Percentiles rank a stretch among this genome's conserved stretches.
These are phyloP conservation scores for Arbacia lixula DNA, from an alignment of 53 echinoderm and acorn worm species.

Conservation along the genomic window DNA sequence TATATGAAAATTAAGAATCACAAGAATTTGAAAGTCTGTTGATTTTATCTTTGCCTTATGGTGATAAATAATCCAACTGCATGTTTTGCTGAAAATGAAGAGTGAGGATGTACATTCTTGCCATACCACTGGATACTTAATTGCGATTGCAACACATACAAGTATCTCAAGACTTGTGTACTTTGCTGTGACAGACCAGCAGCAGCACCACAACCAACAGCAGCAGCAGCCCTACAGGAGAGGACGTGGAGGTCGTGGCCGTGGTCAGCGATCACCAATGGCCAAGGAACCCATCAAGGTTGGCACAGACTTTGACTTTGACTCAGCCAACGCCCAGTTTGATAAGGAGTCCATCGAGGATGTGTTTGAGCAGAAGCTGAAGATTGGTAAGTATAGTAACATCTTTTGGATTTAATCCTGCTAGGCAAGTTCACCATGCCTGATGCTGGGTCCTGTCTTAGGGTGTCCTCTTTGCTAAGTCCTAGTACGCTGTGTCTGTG, in stretches of 20 bases:
- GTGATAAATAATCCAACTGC: no score
- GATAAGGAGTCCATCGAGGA: conserved; percentile 85
- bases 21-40: no score
- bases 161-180: no score
- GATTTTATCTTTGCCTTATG: no score
- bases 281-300: conserved; percentile 77
- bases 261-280: conserved; percentile 53
- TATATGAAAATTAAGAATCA: no score
- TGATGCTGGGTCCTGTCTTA: no score
- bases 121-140: not conserved
- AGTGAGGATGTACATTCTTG: no score
- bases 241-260: conserved; percentile 68
- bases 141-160: not conserved
- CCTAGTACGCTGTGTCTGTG: no score
- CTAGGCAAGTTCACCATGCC: no score
- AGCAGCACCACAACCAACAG: conserved; percentile 4
- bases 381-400: conserved; percentile 88
- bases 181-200: not conserved
- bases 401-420: no score
- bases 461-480: no score
- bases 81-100: no score
- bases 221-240: conserved; percentile 34
- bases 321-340: conserved; percentile 70
- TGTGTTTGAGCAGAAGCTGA: conserved; percentile 88
- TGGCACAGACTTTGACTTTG: conserved; percentile 93